phyloP scores from a whole-genome alignment of 2,113 vertebrate genomes.

The Cephalopterus ornatus region DNA sequence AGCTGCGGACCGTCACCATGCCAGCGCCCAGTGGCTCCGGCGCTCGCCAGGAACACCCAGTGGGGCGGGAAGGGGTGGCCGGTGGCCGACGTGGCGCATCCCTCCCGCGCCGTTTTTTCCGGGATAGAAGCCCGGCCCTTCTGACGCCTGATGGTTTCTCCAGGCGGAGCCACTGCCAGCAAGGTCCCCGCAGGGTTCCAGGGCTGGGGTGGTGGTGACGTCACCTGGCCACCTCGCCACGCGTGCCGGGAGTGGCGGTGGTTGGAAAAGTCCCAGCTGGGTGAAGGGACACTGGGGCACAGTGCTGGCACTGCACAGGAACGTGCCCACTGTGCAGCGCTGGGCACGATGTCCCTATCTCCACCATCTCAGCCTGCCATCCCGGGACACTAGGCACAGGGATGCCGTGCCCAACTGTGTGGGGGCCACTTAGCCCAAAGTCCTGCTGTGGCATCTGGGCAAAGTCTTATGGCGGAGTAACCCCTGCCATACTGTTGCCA shows the following conservation, averaged over 20 bases:
- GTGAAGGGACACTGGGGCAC: conserved; percentile 6
- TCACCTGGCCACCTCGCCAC: not conserved
- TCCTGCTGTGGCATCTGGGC: not conserved
- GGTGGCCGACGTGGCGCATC: conserved; percentile 40
- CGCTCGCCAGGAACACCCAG: not conserved
- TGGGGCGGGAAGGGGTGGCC: not conserved
- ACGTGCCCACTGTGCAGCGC: not conserved
- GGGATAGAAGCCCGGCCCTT: conserved; percentile 33
- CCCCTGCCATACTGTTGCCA: not conserved
- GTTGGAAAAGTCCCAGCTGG: not conserved
- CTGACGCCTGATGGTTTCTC: conserved; percentile 41
- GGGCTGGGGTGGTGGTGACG: not conserved
- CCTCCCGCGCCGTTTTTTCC: conserved; percentile 4
- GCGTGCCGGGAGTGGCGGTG: not conserved
- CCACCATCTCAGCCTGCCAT: not conserved
- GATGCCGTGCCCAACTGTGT: fast-evolving
- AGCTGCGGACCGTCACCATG: not conserved
- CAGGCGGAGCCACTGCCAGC: conserved; percentile 8
- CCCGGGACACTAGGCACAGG: not conserved
- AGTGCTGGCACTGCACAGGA: not conserved
- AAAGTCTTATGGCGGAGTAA: not conserved
- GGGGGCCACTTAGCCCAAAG: not conserved
- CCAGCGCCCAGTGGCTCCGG: not conserved
- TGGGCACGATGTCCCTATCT: not conserved
- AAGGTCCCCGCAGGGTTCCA: not conserved